Percentiles rank a stretch among this genome's conserved stretches.
Evolutionary conservation across 1,140 invertebrate species (phyloP).

Genomic region (Delia radicum): DNA sequence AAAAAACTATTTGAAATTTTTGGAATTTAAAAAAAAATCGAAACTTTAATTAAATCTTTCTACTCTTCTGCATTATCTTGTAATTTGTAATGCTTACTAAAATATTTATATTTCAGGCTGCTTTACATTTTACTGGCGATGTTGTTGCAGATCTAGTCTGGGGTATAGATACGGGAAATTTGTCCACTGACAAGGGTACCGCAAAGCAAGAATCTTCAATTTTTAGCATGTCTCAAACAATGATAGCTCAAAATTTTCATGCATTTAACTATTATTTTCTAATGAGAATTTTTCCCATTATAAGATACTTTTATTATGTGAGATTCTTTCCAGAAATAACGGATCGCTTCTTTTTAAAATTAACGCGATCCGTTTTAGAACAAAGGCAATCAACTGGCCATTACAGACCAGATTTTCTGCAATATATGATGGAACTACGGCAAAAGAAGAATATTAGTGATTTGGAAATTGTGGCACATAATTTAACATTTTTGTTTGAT

Average conservation of each 20-base stretch:
- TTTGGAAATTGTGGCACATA: slow-evolving; percentile 62
- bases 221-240: slow-evolving; percentile 35
- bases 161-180: slow-evolving; percentile 54
- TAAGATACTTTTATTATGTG: slow-evolving; percentile 32
- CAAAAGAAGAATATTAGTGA: slow-evolving; percentile 57
- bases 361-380: slow-evolving; percentile 43
- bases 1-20: no score
- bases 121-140: slow-evolving; percentile 56
- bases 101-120: slow-evolving; percentile 37
- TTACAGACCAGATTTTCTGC: slow-evolving; percentile 48
- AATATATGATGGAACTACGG: slow-evolving; percentile 50
- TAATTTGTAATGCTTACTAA: no score
- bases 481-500: slow-evolving; percentile 60
- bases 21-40: background rate
- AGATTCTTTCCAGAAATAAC: slow-evolving; percentile 41
- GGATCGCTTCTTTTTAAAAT: slow-evolving; percentile 47
- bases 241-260: slow-evolving; percentile 39
- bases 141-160: slow-evolving; percentile 58
- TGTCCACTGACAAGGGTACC: background rate
- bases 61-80: no score
- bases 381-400: slow-evolving; percentile 41
- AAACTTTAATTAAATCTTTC: background rate
- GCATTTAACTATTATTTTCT: slow-evolving; percentile 39
- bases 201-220: slow-evolving; percentile 15
- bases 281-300: slow-evolving; percentile 35